Evolutionary conservation across 1,140 invertebrate species (phyloP).

Genomic region (Brachionus asplanchnoidis): DNA sequence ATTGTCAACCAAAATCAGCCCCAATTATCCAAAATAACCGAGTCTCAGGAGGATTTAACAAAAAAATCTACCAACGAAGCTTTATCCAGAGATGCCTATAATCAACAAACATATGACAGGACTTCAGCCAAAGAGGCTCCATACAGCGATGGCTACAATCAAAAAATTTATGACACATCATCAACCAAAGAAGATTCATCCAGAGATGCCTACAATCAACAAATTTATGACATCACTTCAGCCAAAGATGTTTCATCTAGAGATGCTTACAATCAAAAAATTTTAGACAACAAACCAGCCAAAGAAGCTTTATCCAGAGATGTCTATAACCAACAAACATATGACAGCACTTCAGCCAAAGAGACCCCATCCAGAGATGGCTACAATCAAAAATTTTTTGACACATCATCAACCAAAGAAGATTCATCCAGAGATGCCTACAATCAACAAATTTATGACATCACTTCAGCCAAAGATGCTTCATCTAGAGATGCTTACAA

Average conservation of each 20-base stretch:
- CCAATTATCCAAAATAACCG: neutral
- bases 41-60: neutral
- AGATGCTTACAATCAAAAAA: neutral
- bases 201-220: too few relatives aligned
- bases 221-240: neutral
- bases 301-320: too few relatives aligned
- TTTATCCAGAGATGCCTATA: too few relatives aligned
- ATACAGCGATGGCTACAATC: neutral
- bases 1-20: slow-evolving; percentile 12
- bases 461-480: neutral
- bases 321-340: too few relatives aligned
- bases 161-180: neutral
- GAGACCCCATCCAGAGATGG: too few relatives aligned
- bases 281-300: neutral
- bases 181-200: neutral
- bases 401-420: neutral
- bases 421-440: neutral
- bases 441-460: neutral
- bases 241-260: neutral
- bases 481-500: neutral
- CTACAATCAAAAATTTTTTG: too few relatives aligned
- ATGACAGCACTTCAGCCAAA: neutral
- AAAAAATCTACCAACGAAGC: neutral
- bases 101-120: too few relatives aligned
- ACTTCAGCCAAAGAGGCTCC: neutral